These are phyloP conservation scores for Festucalex cinctus DNA, from an alignment of 2,113 vertebrate species.

Conservation along the genomic window DNA sequence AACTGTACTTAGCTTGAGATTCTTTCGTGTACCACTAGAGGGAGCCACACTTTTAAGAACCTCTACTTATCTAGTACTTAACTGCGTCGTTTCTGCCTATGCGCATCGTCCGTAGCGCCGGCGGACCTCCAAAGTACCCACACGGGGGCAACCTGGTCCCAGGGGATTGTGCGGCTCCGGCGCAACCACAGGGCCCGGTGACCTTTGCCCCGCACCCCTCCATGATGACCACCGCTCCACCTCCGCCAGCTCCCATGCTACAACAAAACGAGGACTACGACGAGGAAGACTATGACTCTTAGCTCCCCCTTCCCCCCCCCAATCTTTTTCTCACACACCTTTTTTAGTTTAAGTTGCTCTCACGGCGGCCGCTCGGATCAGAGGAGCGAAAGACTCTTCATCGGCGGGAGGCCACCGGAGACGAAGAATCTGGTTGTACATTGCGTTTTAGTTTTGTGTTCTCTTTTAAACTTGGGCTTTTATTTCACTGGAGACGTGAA, in stretches of 20 bases:
- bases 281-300: slow-evolving; percentile 88
- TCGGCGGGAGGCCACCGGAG: slow-evolving; percentile 22
- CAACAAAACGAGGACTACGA: slow-evolving; percentile 69
- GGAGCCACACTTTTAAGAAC: too few relatives aligned
- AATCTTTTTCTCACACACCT: background rate
- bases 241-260: slow-evolving; percentile 48
- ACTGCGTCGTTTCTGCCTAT: background rate
- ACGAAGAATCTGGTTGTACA: slow-evolving; percentile 59
- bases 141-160: slow-evolving; percentile 57
- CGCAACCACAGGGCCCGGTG: slow-evolving; percentile 58
- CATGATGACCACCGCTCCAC: slow-evolving; percentile 52
- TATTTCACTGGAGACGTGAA: slow-evolving; percentile 68
- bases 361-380: background rate
- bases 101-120: slow-evolving; percentile 27
- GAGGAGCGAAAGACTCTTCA: slow-evolving; percentile 53
- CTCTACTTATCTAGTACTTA: background rate
- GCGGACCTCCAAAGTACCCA: slow-evolving; percentile 59
- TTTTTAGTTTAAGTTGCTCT: slow-evolving; percentile 54
- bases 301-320: slow-evolving; percentile 54
- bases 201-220: slow-evolving; percentile 65
- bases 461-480: slow-evolving; percentile 40
- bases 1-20: background rate
- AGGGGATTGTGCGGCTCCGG: slow-evolving; percentile 43
- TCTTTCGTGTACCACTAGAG: too few relatives aligned
- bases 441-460: slow-evolving; percentile 68